Conservation (phyloP, 2,113 vertebrate species). For the Vulpes lagopus region DNA sequence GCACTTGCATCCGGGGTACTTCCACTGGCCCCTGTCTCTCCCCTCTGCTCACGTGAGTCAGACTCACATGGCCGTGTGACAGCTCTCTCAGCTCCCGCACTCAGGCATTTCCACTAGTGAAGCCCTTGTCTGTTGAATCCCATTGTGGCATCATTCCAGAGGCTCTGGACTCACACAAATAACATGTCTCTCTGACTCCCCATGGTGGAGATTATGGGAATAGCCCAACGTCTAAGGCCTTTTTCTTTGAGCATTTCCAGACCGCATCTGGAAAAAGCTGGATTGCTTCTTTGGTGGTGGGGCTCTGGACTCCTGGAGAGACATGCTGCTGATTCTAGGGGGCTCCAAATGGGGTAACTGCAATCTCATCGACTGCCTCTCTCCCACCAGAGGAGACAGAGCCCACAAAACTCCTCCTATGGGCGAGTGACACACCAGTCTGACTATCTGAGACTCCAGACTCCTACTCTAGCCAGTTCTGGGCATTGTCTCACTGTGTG, state of each 20-base stretch:
- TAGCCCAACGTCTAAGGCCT: not conserved
- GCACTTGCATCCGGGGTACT: not conserved
- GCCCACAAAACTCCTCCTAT: not conserved
- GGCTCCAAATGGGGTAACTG: not conserved
- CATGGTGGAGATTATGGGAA: not conserved
- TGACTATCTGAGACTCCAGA: not conserved
- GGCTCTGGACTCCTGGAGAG: not conserved
- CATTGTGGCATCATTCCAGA: not conserved
- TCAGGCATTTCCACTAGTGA: not conserved
- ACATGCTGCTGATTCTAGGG: not conserved
- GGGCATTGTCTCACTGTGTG: not conserved
- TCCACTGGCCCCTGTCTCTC: not conserved
- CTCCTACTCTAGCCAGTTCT: not conserved
- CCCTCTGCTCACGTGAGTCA: not conserved
- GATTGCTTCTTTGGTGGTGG: not conserved
- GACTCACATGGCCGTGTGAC: fast-evolving
- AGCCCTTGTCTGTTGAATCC: not conserved
- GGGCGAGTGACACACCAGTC: not conserved
- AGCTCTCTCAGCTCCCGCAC: not conserved
- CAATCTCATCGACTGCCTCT: fast-evolving
- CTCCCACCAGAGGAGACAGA: not conserved
- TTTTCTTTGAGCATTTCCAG: not conserved
- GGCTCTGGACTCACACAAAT: not conserved
- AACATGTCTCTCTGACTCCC: not conserved
- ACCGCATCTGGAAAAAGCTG: not conserved